Conservation (phyloP, 2,113 vertebrate genomes). For the Falcunculus frontatus region DNA sequence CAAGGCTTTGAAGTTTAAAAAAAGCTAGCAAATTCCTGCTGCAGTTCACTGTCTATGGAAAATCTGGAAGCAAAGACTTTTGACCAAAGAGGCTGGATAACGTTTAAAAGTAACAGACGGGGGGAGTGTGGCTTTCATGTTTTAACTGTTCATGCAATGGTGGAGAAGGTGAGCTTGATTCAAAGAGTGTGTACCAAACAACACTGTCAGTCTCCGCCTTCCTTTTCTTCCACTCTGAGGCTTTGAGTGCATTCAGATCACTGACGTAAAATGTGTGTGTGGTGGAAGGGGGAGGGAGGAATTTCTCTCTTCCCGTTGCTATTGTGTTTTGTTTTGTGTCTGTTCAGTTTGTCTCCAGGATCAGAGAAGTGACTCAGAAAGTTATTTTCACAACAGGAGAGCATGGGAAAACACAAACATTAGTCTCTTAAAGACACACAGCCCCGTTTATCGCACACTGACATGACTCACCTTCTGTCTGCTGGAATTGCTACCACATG, state of each 20-base stretch:
- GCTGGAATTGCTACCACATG: background rate
- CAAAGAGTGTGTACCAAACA: background rate
- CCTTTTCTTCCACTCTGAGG: background rate
- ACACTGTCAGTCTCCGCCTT: background rate
- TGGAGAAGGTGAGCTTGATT: background rate
- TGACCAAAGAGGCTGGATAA: background rate
- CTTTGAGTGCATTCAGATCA: background rate
- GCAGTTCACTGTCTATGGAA: background rate
- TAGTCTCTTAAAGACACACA: conserved; percentile 43
- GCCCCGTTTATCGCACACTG: background rate
- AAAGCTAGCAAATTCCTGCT: background rate
- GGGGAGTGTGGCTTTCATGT: background rate
- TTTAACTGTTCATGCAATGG: background rate
- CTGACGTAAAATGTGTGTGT: background rate
- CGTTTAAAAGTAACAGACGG: background rate
- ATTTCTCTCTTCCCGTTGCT: conserved; percentile 47
- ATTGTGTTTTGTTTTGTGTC: conserved; percentile 37
- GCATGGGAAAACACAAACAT: conserved; percentile 60
- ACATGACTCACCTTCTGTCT: background rate
- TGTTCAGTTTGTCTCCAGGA: conserved; percentile 59
- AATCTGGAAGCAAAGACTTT: background rate
- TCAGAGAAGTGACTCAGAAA: conserved; percentile 60
- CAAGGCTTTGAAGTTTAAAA: conserved; percentile 6
- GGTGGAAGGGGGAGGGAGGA: conserved; percentile 1
- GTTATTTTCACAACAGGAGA: conserved; percentile 49